Evolutionary conservation across 2,113 vertebrate genomes (phyloP).

Genomic region (Anser brachyrhynchus): DNA sequence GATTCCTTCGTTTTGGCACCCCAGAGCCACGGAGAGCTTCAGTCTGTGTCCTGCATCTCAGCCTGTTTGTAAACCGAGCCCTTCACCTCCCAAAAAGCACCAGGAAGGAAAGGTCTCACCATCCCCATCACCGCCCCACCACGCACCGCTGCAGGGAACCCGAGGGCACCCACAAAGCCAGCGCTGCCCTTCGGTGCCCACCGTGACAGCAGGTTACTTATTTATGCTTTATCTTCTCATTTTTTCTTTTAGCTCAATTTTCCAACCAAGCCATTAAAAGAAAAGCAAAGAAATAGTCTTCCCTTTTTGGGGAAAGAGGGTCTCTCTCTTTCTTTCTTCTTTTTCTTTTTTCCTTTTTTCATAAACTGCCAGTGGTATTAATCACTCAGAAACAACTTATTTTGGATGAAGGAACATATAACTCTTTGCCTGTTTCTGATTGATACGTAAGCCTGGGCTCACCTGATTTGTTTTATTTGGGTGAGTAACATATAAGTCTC

Average conservation of each 20-base stretch:
- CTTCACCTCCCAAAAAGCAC: rapidly evolving
- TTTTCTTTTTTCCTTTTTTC: not conserved
- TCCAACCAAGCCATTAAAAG: not conserved
- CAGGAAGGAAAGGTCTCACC: not conserved
- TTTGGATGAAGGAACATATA: not conserved
- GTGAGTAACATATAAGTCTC: too few relatives aligned
- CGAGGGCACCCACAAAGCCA: not conserved
- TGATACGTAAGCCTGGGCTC: not conserved
- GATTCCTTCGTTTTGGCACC: not conserved
- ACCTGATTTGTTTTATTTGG: not conserved
- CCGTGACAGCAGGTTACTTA: rapidly evolving
- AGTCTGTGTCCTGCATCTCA: not conserved
- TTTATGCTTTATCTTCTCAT: not conserved
- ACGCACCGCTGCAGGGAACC: rapidly evolving
- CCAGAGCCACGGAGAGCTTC: not conserved
- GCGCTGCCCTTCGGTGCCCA: rapidly evolving
- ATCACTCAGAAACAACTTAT: not conserved
- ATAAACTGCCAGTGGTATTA: not conserved
- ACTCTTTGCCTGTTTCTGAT: not conserved
- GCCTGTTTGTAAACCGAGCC: not conserved
- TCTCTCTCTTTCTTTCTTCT: not conserved
- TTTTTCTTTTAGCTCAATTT: not conserved
- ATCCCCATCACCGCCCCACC: not conserved
- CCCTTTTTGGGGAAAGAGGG: too few relatives aligned
- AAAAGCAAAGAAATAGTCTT: not conserved